Percentiles rank a stretch among this genome's conserved stretches.
phyloP scores from a whole-genome alignment of 2,888 invertebrate genomes.

The Halictus ligatus region DNA sequence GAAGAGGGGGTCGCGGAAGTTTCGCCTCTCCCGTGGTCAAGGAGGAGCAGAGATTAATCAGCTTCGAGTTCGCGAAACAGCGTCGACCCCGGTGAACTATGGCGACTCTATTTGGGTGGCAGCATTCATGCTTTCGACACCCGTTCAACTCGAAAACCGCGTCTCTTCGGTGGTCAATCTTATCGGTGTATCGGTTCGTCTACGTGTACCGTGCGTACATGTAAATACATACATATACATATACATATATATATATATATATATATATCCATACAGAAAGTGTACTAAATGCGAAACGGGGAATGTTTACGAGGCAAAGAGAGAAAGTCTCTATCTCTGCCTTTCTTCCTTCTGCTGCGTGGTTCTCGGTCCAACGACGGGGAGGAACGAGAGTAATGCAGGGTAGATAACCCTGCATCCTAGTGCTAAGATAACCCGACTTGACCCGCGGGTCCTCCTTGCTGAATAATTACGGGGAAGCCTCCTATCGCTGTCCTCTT shows the following conservation, averaged over 20 bases:
- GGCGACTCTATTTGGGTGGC: neutral
- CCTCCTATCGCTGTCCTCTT: slow-evolving; percentile 66
- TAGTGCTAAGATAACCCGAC: slow-evolving; percentile 77
- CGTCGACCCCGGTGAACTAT: neutral
- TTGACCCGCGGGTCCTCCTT: slow-evolving; percentile 75
- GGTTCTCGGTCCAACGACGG: slow-evolving; percentile 53
- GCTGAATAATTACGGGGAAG: slow-evolving; percentile 84
- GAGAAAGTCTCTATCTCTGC: slow-evolving; percentile 54
- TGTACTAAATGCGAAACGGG: slow-evolving; percentile 54
- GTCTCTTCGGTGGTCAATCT: slow-evolving; percentile 37
- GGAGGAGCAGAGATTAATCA: slow-evolving; percentile 10
- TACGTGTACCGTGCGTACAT: neutral
- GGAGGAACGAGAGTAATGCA: slow-evolving; percentile 77
- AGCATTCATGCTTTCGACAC: slow-evolving; percentile 41
- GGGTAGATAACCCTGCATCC: slow-evolving; percentile 83
- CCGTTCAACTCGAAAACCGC: slow-evolving; percentile 33
- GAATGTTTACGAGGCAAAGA: slow-evolving; percentile 64
- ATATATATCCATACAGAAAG: slow-evolving; percentile 42
- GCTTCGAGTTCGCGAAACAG: neutral
- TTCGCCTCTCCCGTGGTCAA: neutral
- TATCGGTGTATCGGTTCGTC: slow-evolving; percentile 46
- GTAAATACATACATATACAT: neutral
- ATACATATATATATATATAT: too few species aligned
- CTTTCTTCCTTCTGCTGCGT: slow-evolving; percentile 37
- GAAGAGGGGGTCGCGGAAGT: neutral